phyloP scores from a whole-genome alignment of 2,888 invertebrate genomes.

The Cylloceria caligata region DNA sequence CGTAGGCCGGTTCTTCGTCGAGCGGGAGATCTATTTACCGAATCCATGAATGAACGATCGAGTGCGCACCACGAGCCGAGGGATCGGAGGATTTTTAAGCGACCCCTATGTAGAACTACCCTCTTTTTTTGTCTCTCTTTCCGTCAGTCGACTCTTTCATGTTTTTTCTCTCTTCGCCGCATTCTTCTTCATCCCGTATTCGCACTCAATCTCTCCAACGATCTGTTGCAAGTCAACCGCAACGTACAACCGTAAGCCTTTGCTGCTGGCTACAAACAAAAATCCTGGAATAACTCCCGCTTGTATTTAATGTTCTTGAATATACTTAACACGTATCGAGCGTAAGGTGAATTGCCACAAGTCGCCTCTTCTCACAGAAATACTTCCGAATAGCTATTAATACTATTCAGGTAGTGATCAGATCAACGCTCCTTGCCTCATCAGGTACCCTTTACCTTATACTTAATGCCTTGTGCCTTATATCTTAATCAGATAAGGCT shows the following conservation, averaged over 20 bases:
- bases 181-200: conserved; percentile 51
- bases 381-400: background rate
- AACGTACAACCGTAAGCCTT: conserved; percentile 30
- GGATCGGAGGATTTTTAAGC: conserved; percentile 45
- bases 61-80: conserved; percentile 5
- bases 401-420: background rate
- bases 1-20: conserved; percentile 23
- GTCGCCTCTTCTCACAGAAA: background rate
- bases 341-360: background rate
- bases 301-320: conserved; percentile 8
- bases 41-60: conserved; percentile 48
- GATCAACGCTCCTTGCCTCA: background rate
- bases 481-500: background rate
- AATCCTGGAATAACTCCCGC: conserved; percentile 21
- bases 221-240: conserved; percentile 48
- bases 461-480: background rate
- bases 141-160: background rate
- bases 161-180: conserved; percentile 13
- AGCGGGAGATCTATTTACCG: conserved; percentile 41
- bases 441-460: background rate
- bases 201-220: conserved; percentile 35
- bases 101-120: conserved; percentile 44
- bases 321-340: background rate
- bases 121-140: conserved; percentile 13
- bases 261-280: background rate